A percentile compares a stretch with the other conserved stretches of the same genome.
Evolutionary conservation across 2,797 vertebrate genomes (phyloP).

Genomic region (Urosaurus nigricauda): DNA sequence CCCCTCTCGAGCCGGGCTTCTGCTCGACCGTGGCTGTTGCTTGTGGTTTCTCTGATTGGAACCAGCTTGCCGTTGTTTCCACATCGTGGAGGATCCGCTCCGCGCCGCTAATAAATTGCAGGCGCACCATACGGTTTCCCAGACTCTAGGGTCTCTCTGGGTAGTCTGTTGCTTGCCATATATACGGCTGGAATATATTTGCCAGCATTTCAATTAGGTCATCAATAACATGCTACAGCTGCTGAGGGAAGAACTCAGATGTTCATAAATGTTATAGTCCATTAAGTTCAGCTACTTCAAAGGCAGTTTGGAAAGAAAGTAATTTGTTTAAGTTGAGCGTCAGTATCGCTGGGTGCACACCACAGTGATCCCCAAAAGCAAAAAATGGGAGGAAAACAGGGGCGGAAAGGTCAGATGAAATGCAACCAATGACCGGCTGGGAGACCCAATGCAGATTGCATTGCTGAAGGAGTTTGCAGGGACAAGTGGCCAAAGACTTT

Average conservation of each 20-base stretch:
- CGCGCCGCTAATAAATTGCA: slow-evolving; percentile 64
- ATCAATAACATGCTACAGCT: slow-evolving; percentile 93
- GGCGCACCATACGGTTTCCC: slow-evolving; percentile 57
- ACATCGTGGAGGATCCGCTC: slow-evolving; percentile 52
- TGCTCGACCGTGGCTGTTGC: neutral
- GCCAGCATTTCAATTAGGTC: slow-evolving; percentile 92
- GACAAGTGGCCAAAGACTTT: neutral
- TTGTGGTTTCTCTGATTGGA: slow-evolving; percentile 40
- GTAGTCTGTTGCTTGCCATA: slow-evolving; percentile 74
- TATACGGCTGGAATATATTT: slow-evolving; percentile 80
- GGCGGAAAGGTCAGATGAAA: slow-evolving; percentile 73
- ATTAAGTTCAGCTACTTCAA: slow-evolving; percentile 80
- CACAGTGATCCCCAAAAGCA: slow-evolving; percentile 63
- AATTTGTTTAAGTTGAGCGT: slow-evolving; percentile 74
- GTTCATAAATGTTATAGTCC: slow-evolving; percentile 84
- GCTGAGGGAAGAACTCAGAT: slow-evolving; percentile 88
- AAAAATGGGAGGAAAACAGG: slow-evolving; percentile 58
- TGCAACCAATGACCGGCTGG: slow-evolving; percentile 63
- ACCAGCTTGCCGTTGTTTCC: slow-evolving; percentile 57
- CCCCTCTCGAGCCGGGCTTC: neutral
- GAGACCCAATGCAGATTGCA: slow-evolving; percentile 45
- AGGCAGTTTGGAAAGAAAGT: slow-evolving; percentile 78
- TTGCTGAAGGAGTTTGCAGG: slow-evolving; percentile 25
- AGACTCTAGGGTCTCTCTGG: slow-evolving; percentile 64
- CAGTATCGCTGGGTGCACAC: slow-evolving; percentile 66